Percentiles rank a stretch among this genome's conserved stretches.
phyloP scores from a whole-genome alignment of 2,113 vertebrate species.

The Poicephalus meyeri region DNA sequence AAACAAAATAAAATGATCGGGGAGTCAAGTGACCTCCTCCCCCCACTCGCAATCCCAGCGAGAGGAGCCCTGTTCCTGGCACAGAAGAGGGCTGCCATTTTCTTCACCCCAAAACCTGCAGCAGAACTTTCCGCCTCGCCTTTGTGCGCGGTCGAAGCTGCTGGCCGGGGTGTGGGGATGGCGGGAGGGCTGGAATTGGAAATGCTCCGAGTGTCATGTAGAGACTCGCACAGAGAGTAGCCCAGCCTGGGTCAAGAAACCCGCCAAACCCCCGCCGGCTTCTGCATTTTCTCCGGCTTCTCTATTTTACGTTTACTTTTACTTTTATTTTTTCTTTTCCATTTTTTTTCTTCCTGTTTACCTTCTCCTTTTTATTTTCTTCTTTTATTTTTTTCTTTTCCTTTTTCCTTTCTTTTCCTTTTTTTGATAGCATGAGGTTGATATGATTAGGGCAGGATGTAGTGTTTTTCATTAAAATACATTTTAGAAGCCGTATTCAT shows the following conservation, averaged over 20 bases:
- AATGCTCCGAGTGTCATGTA: background rate
- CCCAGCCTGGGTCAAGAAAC: background rate
- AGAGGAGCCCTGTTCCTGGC: background rate
- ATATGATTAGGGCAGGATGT: no score
- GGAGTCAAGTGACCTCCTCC: background rate
- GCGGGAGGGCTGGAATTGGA: background rate
- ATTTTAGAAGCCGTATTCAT: no score
- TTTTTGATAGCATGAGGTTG: no score
- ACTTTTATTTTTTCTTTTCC: no score
- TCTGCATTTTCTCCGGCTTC: background rate
- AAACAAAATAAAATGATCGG: background rate
- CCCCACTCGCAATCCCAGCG: background rate
- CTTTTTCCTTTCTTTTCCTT: no score
- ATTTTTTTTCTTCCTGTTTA: fast-evolving
- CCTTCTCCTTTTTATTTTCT: no score
- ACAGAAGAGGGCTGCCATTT: background rate
- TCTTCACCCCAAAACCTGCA: background rate
- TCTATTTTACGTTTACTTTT: no score
- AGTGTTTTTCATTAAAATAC: no score
- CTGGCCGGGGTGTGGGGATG: background rate
- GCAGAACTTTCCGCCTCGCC: background rate
- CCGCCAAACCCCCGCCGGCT: background rate
- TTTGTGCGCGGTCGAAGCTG: background rate
- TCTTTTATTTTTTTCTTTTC: no score
- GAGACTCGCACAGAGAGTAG: background rate